Evolutionary conservation across 2,888 invertebrate genomes (phyloP).

Genomic region (Selenia dentaria): DNA sequence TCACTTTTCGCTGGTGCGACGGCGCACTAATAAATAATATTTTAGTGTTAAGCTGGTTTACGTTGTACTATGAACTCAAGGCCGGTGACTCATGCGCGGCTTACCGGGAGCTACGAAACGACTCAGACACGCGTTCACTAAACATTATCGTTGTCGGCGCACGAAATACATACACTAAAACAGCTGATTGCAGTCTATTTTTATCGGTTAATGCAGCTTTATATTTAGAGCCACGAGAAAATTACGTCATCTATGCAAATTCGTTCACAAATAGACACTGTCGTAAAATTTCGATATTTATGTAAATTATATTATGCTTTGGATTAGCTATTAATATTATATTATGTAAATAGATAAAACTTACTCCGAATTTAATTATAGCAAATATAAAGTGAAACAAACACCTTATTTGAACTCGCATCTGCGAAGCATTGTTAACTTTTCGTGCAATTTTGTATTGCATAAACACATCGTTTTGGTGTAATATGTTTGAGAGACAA

Average conservation of each 20-base stretch:
- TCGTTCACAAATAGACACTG: conserved; percentile 1
- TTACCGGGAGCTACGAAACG: conserved; percentile 58
- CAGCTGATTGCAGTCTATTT: conserved; percentile 44
- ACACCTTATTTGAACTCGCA: too few species aligned
- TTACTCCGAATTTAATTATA: too few species aligned
- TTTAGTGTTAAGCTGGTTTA: conserved; percentile 65
- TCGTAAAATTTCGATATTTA: conserved; percentile 2
- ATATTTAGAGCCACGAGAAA: conserved; percentile 27
- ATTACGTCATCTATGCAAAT: conserved; percentile 9
- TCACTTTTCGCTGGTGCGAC: conserved; percentile 49
- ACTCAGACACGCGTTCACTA: conserved; percentile 42
- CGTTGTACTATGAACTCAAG: conserved; percentile 61
- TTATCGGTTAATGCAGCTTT: conserved; percentile 26
- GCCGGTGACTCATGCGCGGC: conserved; percentile 75
- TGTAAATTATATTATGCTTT: conserved; percentile 6
- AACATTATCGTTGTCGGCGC: conserved; percentile 34
- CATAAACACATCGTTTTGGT: too few species aligned
- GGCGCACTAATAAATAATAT: conserved; percentile 72
- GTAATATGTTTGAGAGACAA: too few species aligned
- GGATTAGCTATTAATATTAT: too few species aligned
- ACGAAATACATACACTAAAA: conserved; percentile 37
- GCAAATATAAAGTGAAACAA: too few species aligned
- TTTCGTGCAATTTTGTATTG: too few species aligned
- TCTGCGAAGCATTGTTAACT: too few species aligned
- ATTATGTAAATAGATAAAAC: too few species aligned